These are phyloP conservation scores for Lomographa bimaculata DNA, from an alignment of 2,888 invertebrate species.

Conservation along the genomic window DNA sequence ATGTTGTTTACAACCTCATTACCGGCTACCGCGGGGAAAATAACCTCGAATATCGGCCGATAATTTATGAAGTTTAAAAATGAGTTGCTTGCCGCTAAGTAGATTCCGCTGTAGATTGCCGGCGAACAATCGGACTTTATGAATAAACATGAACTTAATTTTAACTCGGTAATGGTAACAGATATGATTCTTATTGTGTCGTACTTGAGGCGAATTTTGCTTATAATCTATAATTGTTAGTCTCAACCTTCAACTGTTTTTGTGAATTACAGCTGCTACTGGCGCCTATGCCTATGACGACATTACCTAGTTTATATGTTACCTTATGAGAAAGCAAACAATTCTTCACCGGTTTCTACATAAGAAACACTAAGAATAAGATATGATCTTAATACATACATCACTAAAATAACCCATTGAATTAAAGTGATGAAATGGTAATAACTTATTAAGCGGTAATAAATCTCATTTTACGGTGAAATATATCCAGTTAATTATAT, in stretches of 20 bases:
- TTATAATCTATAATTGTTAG: conserved; percentile 25
- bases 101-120: conserved; percentile 63
- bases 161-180: conserved; percentile 33
- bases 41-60: conserved; percentile 74
- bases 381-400: no score
- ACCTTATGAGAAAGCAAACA: conserved; percentile 23
- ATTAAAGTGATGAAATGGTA: conserved; percentile 12
- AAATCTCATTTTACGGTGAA: conserved; percentile 11
- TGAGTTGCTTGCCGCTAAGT: conserved; percentile 66
- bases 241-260: conserved; percentile 57
- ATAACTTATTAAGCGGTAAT: conserved; percentile 8
- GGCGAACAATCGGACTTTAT: conserved; percentile 57
- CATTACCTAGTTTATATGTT: conserved; percentile 30
- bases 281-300: conserved; percentile 13
- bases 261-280: conserved; percentile 40
- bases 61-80: conserved; percentile 80
- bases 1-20: conserved; percentile 83
- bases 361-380: no score
- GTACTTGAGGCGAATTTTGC: conserved; percentile 37
- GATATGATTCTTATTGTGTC: conserved; percentile 39
- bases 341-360: no score
- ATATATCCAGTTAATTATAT: conserved; percentile 9
- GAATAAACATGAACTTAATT: conserved; percentile 63
- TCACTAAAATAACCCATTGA: conserved; percentile 4
- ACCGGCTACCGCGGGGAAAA: conserved; percentile 66